phyloP scores from a whole-genome alignment of 1,140 invertebrate species.

The Drosophila asahinai region DNA sequence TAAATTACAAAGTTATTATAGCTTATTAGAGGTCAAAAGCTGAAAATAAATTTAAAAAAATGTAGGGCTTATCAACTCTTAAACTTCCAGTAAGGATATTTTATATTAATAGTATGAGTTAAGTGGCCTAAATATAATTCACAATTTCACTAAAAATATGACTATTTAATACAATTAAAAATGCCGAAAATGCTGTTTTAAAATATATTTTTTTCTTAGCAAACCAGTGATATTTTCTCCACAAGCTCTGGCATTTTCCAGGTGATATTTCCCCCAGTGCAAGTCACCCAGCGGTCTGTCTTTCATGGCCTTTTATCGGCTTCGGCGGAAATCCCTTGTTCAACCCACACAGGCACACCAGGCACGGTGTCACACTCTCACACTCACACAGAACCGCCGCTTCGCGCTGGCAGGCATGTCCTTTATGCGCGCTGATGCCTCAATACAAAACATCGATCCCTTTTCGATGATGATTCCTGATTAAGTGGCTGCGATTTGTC shows the following conservation, averaged over 20 bases:
- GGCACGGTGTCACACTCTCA: constrained; percentile 7
- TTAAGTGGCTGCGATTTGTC: constrained; percentile 84
- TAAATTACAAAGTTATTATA: no score
- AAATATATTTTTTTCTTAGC: no score
- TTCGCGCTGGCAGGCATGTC: constrained; percentile 37
- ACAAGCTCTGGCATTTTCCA: no score
- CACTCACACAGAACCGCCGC: constrained; percentile 3
- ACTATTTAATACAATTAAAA: no score
- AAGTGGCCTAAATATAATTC: no score
- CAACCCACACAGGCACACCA: constrained; percentile 50
- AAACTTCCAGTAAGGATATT: not conserved
- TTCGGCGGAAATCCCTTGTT: constrained; percentile 75
- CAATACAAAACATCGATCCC: constrained; percentile 82
- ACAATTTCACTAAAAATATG: no score
- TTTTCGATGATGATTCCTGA: constrained; percentile 82
- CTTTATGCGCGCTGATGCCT: constrained; percentile 66
- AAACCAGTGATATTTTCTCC: no score
- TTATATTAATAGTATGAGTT: no score
- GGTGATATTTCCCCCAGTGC: constrained; percentile 15
- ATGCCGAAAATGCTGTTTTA: not conserved
- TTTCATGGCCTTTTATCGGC: constrained; percentile 52
- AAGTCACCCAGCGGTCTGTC: constrained; percentile 19
- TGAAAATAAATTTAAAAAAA: no score
- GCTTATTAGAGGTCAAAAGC: no score
- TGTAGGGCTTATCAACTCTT: not conserved